Base-by-base conservation (phyloP, 2,888 invertebrate species). In the Priocnemis perturbator region DNA sequence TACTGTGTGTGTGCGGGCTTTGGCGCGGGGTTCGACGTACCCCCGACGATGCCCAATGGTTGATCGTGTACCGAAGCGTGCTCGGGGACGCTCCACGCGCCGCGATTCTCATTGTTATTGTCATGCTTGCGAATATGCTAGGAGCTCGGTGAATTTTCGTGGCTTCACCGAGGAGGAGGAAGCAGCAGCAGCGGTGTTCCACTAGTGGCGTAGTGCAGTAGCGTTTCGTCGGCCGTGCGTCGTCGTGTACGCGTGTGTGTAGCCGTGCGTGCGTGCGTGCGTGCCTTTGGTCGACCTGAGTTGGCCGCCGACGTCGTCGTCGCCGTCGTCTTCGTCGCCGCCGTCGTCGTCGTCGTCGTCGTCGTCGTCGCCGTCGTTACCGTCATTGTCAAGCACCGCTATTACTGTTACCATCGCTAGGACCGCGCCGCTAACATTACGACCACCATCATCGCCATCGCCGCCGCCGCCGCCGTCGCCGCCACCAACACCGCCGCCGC, bases 31-130 rank as follows among this genome's bases (percentile, higher is more conserved):
- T 79, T 79, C 75, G 77, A 79, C 77, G 77, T 79, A 77, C 77
- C 81, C 78, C 74, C 93, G 93, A 93, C 93, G 92, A 94, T 94
- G 94, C 93, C 94, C 93, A 93, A 93, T 93, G 93, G 93, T 93
- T 94, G 92, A 93, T 92, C 91, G 93, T 93, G 93, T 93, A 79
- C 69, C 82, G 78, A 83, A 83, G 82, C 81, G 93, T 93, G 93
- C 93, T 93, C 93, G 91, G 91, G 92, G 93, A 93, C 93, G 92
- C 91, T 86, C 83, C 80, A 83, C 83, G 86, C 86, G 85, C 85
- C 86, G 81, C 86, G 83, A 77, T 83, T 71, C 79, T 75, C 77
- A 83, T 81, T 84, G 81, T 86, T 86, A 76, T 83, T 82, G 83
- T 83, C 78, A 80, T 78, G 77, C 66, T 19, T 66, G 67, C 72